Conservation (phyloP, 1,140 invertebrate genomes). For the Saccostrea glomerata region DNA sequence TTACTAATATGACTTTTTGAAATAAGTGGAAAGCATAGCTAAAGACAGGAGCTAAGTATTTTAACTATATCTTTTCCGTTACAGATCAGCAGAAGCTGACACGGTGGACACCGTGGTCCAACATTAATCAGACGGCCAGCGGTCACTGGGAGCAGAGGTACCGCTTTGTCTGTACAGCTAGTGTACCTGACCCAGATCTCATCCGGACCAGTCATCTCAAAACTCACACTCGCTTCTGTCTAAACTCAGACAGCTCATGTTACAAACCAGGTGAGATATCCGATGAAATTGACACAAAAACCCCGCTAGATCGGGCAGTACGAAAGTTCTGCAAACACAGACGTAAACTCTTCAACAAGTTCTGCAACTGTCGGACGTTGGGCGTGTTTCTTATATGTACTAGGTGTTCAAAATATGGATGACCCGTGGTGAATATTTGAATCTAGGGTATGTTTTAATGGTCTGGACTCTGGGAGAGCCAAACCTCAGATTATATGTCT, state of each 20-base stretch:
- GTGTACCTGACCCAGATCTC: conserved; percentile 83
- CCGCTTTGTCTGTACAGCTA: conserved; percentile 88
- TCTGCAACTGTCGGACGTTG: conserved; percentile 74
- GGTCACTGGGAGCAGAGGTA: conserved; percentile 87
- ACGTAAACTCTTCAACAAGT: conserved; percentile 69
- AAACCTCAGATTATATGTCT: background rate
- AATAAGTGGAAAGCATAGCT: too few species aligned
- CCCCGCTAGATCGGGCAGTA: conserved; percentile 69
- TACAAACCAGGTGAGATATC: conserved; percentile 69
- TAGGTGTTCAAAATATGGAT: conserved; percentile 66
- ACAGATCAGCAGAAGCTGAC: conserved; percentile 67
- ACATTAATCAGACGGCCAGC: conserved; percentile 79
- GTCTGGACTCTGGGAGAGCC: background rate
- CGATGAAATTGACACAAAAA: conserved; percentile 69
- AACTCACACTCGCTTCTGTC: conserved; percentile 89
- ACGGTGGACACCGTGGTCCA: conserved; percentile 89
- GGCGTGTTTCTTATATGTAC: conserved; percentile 76
- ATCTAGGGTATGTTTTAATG: background rate
- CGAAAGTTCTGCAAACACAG: conserved; percentile 71
- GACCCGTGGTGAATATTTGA: background rate
- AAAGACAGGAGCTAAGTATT: too few species aligned
- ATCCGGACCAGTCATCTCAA: conserved; percentile 85
- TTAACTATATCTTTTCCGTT: conserved; percentile 18
- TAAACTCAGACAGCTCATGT: conserved; percentile 80
- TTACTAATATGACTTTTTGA: too few species aligned